Evolutionary conservation across 2,113 vertebrate genomes (phyloP).

Genomic region (Larimichthys crocea): DNA sequence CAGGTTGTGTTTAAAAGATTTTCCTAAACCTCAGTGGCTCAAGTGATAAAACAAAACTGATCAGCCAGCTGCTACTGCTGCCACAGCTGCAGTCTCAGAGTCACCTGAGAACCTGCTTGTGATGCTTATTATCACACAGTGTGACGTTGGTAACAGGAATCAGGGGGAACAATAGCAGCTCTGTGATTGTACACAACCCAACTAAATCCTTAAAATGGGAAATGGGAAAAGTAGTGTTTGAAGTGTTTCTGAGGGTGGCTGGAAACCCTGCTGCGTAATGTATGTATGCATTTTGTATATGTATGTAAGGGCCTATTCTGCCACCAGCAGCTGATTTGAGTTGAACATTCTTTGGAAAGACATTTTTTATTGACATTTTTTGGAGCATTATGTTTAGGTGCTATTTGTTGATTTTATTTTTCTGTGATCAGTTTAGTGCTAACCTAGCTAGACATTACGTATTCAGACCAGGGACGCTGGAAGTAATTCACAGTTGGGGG

Average conservation of each 20-base stretch:
- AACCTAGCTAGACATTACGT: no score
- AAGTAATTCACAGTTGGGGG: no score
- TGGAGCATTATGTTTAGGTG: no score
- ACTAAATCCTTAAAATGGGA: background rate
- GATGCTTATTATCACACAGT: constrained; percentile 1
- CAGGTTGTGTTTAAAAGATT: background rate
- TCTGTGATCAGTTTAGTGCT: no score
- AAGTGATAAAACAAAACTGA: background rate
- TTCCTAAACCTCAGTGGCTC: background rate
- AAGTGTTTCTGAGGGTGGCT: background rate
- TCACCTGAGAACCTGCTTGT: constrained; percentile 17
- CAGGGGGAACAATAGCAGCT: background rate
- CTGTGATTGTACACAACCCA: background rate
- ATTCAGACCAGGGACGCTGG: no score
- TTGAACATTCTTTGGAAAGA: no score
- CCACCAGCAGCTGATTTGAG: no score
- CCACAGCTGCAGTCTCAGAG: constrained; percentile 19
- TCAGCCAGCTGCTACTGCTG: constrained; percentile 24
- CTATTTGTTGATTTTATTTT: no score
- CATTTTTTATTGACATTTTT: no score
- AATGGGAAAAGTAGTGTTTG: background rate
- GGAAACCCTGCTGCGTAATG: background rate
- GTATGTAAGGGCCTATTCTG: background rate
- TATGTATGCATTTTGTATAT: background rate
- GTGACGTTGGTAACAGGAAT: background rate